Evolutionary conservation across 1,140 invertebrate genomes (phyloP), one percentile per base, ranked within the genome.

Genomic region (Drosophila navojoa): DNA sequence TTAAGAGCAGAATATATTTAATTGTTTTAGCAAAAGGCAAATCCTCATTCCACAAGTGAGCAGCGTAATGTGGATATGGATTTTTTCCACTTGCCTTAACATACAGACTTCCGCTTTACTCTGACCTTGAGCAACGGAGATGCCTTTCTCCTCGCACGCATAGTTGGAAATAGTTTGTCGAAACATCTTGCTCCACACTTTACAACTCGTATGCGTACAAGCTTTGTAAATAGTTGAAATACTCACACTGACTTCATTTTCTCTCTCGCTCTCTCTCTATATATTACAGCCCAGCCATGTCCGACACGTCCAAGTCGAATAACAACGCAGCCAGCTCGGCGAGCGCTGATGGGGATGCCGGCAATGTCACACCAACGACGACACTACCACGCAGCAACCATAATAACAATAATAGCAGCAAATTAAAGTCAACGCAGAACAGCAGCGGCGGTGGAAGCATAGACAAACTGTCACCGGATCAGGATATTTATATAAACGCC

Each of bases 401-500:
- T 61, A 86, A 82, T 44, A 84, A 84, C 59, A 86, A 86, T 60
- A 71, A 72, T 40, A 67, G 44, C 79, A 77, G 64, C 57, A 91
- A 90, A 70, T 54, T 90, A 19, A 91, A 91, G 75, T 90, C 90
- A 5, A 74, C 82, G 25, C 84, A 90, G 15, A 90, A 90, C 25
- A 91, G 87, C 73, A 91, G 78, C 52, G 79, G 74, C 4, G 71
- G 76, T 54, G 71, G 71, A 11, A 91, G 91, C 71, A 80, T 81
- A 77, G 91, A 92, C 40, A 92, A 94, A 79, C 90, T 93, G 2
- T 93, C 93, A 38, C 93, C 92, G 62, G 93, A 95, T 74, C 94
- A 95, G 79, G 94, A 96, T 90, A 95, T 96, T 75, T 97, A 95
- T 71, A 97, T 97, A 62, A 97, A 97, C 85, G 95, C 95, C 79